phyloP scores from a whole-genome alignment of 2,113 vertebrate genomes.

The Larimichthys crocea region DNA sequence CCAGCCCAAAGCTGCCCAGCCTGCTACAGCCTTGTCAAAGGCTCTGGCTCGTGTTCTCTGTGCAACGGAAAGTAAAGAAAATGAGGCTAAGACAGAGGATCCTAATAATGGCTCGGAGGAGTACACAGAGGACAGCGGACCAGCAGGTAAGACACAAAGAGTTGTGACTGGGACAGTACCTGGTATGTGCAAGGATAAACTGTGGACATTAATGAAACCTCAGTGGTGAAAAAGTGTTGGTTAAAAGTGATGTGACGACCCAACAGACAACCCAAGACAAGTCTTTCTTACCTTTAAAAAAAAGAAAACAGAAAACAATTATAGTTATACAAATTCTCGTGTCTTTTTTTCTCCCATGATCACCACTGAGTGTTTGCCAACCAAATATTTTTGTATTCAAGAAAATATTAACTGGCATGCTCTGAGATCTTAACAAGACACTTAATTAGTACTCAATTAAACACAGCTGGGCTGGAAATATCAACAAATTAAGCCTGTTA shows the following conservation, averaged over 20 bases:
- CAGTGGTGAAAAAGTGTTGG: too few species aligned
- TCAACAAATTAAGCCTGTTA: neutral
- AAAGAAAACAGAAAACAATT: too few species aligned
- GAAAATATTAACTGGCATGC: neutral
- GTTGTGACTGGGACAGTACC: too few species aligned
- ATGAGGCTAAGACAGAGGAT: constrained; percentile 41
- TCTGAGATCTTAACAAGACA: neutral
- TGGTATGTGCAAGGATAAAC: too few species aligned
- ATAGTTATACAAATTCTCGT: too few species aligned
- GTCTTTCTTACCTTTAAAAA: too few species aligned
- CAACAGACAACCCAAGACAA: too few species aligned
- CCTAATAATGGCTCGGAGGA: constrained; percentile 11
- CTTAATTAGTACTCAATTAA: neutral
- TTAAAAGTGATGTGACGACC: too few species aligned
- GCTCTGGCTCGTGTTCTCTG: constrained; percentile 81
- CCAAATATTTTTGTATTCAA: neutral
- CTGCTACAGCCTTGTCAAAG: constrained; percentile 63
- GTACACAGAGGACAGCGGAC: constrained; percentile 15
- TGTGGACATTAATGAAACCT: too few species aligned
- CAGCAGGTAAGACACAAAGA: constrained; percentile 54
- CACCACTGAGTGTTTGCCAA: neutral
- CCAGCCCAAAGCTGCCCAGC: constrained; percentile 7
- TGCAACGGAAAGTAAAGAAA: constrained; percentile 80
- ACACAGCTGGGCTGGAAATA: neutral
- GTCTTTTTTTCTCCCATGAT: neutral